Evolutionary conservation across 2,888 invertebrate species (phyloP), one percentile per base, ranked within the genome.

Genomic region (Heliothis peltigera): DNA sequence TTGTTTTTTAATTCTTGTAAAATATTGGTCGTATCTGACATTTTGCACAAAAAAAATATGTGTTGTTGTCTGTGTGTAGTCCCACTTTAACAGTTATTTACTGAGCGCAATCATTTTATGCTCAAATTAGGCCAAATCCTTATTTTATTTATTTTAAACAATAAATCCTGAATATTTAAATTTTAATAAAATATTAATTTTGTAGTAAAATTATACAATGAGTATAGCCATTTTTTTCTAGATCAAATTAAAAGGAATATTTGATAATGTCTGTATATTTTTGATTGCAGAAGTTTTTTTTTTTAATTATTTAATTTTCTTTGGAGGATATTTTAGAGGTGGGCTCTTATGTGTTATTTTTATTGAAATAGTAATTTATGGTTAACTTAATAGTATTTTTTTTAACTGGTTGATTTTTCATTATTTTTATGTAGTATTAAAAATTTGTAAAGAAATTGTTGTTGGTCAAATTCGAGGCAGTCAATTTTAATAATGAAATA

Each of bases 251-350:
- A 64, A 53, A 28, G 32, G 42, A 55, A 67, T 72, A 70, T 70
- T 77, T 84, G 83, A 87, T 88, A n/a, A 83, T 90, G 7, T 93
- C 87, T 93, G 91, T 92, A 92, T 92, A 92, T 93, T 92, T 93
- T 92, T 92, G 91, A 89, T 84, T 89, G 83, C 88, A 85, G 86
- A 87, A 84, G 84, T 81, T 84, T 82, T 70, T 67, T 80, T 79
- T 82, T n/a, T n/a, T n/a, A n/a, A n/a, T n/a, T 75, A 57, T 71
- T 59, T 63, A 70, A 19, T 80, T 75, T 75, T 12, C 67, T 69
- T 74, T 63, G 68, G 74, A 76, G 51, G 75, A 76, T 69, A 75
- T 77, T 83, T 81, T 56, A 42, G 4, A 18, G 17, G 28, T 49
- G 28, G 76, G 54, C 59, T 58, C 55, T 69, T 42, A 22, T 51